Evolutionary conservation across 2,888 invertebrate species (phyloP), one percentile per base, ranked within the genome.

Genomic region (Sycophila texana): DNA sequence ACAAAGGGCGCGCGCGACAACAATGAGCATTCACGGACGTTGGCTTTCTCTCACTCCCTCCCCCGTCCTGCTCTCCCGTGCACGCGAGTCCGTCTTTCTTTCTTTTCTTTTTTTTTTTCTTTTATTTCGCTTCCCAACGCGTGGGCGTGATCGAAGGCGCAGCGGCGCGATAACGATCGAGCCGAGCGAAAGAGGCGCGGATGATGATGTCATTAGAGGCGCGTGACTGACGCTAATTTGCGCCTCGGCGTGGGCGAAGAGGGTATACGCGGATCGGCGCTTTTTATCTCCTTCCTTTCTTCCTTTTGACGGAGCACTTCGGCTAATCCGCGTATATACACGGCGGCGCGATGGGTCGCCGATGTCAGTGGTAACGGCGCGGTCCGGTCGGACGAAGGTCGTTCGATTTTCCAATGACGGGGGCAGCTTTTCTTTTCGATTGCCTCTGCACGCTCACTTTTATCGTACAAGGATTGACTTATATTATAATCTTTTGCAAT

Each of bases 221-320:
- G 71, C 71, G 71, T 77, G 77, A 78, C 68, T 68, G 60, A 67
- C 74, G 63, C 39, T 68, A 70, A 65, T 68, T 57, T 47, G 26
- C 68, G 70, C 57, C 68, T 63, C 7, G 26, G 68, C 49, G 7
- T 7, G 22, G 12, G 58, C n/a, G 49, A 30, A 58, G 58, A 57
- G n/a, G 18, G 18, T 16, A 18, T 39, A 16, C 26, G 18, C 16
- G 66, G n/a, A 10, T 30, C 39, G 57, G n/a, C 13, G 39, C 39
- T 39, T 39, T 39, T 39, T 39, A 39, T 39, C 39, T 39, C 39
- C 10, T 39, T 39, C 39, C 10, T 39, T 39, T 39, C 39, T 39
- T 39, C 10, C 39, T 39, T 10, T 4, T 10, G 39, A 39, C 39
- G 1, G 39, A 39, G 39, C 39, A 1, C 10, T 10, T 39, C 39